Conservation (phyloP, 92 coral and sea anemone genomes). For the Actinostola sp. region DNA sequence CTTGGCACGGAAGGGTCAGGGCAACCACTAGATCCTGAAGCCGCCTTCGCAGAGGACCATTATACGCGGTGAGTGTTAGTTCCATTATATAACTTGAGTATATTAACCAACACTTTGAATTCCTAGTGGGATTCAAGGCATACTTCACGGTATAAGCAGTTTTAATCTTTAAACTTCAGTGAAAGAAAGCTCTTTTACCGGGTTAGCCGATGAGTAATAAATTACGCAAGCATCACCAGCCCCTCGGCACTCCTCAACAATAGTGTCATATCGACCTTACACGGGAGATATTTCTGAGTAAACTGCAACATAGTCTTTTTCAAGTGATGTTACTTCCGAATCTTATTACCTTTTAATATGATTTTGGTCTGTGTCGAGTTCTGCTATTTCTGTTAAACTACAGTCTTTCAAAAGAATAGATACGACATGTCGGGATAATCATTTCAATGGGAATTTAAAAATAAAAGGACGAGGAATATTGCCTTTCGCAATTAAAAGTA, state of each 20-base stretch:
- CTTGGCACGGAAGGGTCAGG: constrained; percentile 71
- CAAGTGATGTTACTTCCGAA: background rate
- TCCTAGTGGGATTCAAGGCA: constrained; percentile 30
- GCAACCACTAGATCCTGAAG: constrained; percentile 69
- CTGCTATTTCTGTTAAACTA: background rate
- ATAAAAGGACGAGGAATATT: background rate
- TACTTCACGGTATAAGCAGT: too few species aligned
- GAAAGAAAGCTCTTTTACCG: too few species aligned
- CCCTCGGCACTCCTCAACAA: background rate
- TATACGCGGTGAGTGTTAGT: constrained; percentile 70
- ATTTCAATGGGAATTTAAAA: background rate
- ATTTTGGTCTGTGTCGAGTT: background rate
- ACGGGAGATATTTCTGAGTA: background rate
- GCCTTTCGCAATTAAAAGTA: background rate
- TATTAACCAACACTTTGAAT: constrained; percentile 28
- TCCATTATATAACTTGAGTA: background rate
- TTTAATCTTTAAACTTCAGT: too few species aligned
- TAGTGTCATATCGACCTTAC: background rate
- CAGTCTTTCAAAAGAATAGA: background rate
- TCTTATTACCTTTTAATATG: too few species aligned
- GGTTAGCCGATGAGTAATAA: too few species aligned
- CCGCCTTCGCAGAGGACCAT: constrained; percentile 87
- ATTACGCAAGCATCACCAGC: too few species aligned
- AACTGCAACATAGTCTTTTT: background rate
- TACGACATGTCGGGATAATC: background rate